Base-by-base conservation (phyloP, 2,113 vertebrate genomes). In the Cryptoleucopteryx plumbea region DNA sequence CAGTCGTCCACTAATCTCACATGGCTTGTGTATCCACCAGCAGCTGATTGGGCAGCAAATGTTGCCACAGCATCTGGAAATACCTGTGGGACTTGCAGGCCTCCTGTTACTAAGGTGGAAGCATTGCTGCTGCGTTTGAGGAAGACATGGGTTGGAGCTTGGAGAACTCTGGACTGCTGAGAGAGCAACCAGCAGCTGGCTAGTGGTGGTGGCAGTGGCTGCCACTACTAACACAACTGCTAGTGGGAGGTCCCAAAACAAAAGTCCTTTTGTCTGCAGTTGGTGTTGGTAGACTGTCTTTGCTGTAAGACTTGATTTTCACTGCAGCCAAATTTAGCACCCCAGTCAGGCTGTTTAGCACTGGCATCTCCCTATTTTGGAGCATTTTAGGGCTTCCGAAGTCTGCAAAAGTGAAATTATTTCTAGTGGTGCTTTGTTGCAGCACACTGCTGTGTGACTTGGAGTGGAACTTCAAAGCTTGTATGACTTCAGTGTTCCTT, bases 311-410 rank as follows among this genome's bases (percentile, higher is more conserved):
- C 6, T 43, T 77, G 43, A 8, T 23, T 79, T 72, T 9, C 14
- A 31, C 34, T 72, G n/a, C 58, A 61, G 38, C 38, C 31, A 34
- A 36, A 52, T 55, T 13, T n/a, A 38, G 34, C 66, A 47, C 25
- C 31, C 31, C 71, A 40, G 25, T 27, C 43, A 59, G n/a, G 18
- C 47, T 23, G 4, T 45, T 80, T 7, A 74, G n/a, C 21, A 8
- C 15, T 67, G 38, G 8, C 29, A 22, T 59, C n/a, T 86, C 47
- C 3, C 31, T 40, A 0, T 59, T 13, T 61, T 2, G 2, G 27
- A 36, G 47, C 4, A 3, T n/a, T 84, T 84, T 45, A 61, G 23
- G 36, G 31, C 53, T 85, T 79, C 48, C 4, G 0, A 48, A 80
- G 16, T 72, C 77, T 48, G 48, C 10, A 7, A 8, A 79, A 71